Evolutionary conservation across 2,113 vertebrate species (phyloP).

Genomic region (Sisor rabdophorus): DNA sequence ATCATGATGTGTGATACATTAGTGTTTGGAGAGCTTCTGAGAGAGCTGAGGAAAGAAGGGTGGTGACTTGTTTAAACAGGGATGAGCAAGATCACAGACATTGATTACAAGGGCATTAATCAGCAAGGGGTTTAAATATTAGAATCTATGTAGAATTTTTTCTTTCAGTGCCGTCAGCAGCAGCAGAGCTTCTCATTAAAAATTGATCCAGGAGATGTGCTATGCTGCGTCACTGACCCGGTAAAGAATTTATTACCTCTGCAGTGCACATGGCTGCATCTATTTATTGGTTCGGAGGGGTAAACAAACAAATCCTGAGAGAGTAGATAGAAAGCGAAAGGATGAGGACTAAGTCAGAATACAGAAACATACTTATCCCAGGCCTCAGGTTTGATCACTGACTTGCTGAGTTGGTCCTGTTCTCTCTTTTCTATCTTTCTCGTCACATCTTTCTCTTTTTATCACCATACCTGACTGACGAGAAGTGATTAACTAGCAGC

Average conservation of each 20-base stretch:
- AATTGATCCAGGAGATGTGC: constrained; percentile 74
- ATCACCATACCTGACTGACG: constrained; percentile 12
- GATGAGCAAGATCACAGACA: background rate
- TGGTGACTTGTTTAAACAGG: background rate
- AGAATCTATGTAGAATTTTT: constrained; percentile 39
- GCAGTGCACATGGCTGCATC: constrained; percentile 48
- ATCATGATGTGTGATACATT: background rate
- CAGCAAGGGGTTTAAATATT: constrained; percentile 65
- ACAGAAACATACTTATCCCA: background rate
- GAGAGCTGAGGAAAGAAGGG: background rate
- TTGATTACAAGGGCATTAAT: constrained; percentile 4
- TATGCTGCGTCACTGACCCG: constrained; percentile 62
- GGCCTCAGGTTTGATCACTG: constrained; percentile 25
- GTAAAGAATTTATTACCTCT: constrained; percentile 72
- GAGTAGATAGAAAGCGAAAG: constrained; percentile 42
- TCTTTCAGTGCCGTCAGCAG: constrained; percentile 59
- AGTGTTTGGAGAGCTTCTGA: background rate
- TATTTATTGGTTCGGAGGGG: constrained; percentile 62
- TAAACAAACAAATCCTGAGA: constrained; percentile 66
- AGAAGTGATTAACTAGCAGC: constrained; percentile 46
- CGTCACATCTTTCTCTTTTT: constrained; percentile 36
- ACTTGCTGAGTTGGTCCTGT: constrained; percentile 2
- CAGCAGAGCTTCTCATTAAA: constrained; percentile 73
- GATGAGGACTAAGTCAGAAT: constrained; percentile 26
- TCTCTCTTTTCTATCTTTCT: constrained; percentile 21